Base-by-base conservation (phyloP, 2,113 vertebrate species). In the Capricornis sumatraensis region DNA sequence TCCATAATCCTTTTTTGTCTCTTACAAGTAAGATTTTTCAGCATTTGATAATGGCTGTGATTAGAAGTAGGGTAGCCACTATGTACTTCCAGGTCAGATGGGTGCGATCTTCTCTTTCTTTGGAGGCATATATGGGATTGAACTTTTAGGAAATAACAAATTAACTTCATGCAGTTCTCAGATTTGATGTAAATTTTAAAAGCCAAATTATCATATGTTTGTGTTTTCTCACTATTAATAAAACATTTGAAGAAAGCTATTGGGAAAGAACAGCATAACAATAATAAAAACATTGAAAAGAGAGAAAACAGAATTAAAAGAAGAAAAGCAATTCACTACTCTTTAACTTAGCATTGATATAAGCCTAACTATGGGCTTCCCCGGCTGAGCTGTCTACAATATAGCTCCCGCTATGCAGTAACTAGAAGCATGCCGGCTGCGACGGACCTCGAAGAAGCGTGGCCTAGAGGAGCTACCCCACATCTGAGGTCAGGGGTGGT, bases 401-500 rank as follows among this genome's bases (percentile, higher is more conserved):
- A 6, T 6, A 60, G 27, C 27, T 28, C 27, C 58, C 0, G 0
- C 58, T 28, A 6, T 60, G 58, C 27, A 28, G 58, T 60, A 60
- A 60, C 11, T 28, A 60, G 27, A 60, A 60, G 58, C 11, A 0
- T 13, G 58, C 11, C 1, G 0, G 58, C 58, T 60, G 58, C 0
- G 0, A 28, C 1, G 1, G 58, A 60, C 58, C 58, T 60, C 2
- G 2, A 27, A 28, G 58, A 60, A 60, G 58, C 0, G 3, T 25
- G 55, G 23, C 55, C 1, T 4, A 57, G 23, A 57, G 3, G 27
- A 60, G 58, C 11, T 60, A 60, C 4, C 5, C 11, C 25, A 60
- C 1, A 0, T 58, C 9, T 9, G 0, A 57, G 9, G 55, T 25
- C 21, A 57, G 55, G 8, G 55, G 23, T 1, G 1, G 55, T 0